Evolutionary conservation across 2,797 vertebrate genomes (phyloP).

Genomic region (Micrastur ruficollis): DNA sequence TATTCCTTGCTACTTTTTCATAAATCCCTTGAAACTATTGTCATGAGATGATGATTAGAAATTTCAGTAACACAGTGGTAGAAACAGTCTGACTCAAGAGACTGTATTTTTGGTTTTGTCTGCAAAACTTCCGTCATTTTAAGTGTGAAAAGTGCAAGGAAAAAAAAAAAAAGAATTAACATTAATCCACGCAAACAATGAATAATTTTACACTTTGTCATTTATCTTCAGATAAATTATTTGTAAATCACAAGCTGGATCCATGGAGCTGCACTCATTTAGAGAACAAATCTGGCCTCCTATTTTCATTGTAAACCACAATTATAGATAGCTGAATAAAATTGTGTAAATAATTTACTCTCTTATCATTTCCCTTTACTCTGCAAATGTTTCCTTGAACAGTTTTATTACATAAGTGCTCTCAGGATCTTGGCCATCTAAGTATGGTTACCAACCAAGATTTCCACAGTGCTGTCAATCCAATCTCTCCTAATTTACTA

Average conservation of each 20-base stretch:
- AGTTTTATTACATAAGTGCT: background rate
- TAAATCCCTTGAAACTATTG: slow-evolving; percentile 71
- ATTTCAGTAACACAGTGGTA: slow-evolving; percentile 61
- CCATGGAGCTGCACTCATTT: background rate
- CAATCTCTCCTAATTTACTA: background rate
- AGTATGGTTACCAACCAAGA: background rate
- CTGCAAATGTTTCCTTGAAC: background rate
- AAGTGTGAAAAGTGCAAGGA: background rate
- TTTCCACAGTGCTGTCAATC: background rate
- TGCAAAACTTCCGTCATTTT: background rate
- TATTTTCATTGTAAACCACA: background rate
- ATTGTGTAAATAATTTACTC: background rate
- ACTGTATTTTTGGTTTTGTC: background rate
- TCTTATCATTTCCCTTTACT: background rate
- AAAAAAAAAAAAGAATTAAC: background rate
- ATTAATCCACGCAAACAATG: background rate
- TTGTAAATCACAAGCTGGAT: background rate
- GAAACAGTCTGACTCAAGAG: background rate
- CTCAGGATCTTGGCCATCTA: background rate
- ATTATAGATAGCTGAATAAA: background rate
- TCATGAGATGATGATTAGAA: slow-evolving; percentile 69
- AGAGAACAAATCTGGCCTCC: background rate
- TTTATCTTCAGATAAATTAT: background rate
- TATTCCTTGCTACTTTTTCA: slow-evolving; percentile 71
- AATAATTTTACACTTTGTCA: background rate